Percentiles rank a stretch among this genome's conserved stretches.
phyloP scores from a whole-genome alignment of 2,888 invertebrate genomes.

The Hesperia comma region DNA sequence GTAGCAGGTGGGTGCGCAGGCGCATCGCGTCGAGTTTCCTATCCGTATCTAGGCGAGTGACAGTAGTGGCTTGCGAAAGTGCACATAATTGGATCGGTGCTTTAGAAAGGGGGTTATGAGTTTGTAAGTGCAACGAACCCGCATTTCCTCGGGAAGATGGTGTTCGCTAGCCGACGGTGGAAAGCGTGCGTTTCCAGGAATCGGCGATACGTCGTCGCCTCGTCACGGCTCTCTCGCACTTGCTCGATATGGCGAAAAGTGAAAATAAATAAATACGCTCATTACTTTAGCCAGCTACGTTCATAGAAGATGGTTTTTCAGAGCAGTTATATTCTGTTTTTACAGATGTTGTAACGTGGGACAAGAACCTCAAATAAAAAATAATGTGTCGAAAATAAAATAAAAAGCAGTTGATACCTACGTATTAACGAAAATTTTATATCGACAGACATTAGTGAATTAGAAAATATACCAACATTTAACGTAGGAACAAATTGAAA shows the following conservation, averaged over 20 bases:
- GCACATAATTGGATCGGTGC: slow-evolving; percentile 84
- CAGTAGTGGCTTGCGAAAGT: slow-evolving; percentile 84
- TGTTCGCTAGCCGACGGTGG: slow-evolving; percentile 65
- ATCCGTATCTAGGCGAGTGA: slow-evolving; percentile 83
- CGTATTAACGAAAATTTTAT: too few relatives aligned
- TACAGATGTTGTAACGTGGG: too few relatives aligned
- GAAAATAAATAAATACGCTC: slow-evolving; percentile 58
- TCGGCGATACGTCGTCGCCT: slow-evolving; percentile 54
- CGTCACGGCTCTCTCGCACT: slow-evolving; percentile 60
- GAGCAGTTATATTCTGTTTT: not conserved
- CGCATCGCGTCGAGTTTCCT: slow-evolving; percentile 76
- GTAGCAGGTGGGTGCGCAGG: slow-evolving; percentile 70
- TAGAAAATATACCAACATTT: too few relatives aligned
- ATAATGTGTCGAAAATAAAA: too few relatives aligned
- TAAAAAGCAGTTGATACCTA: too few relatives aligned
- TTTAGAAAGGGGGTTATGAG: slow-evolving; percentile 85
- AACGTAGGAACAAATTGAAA: too few relatives aligned
- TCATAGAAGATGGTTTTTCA: not conserved
- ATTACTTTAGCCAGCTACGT: slow-evolving; percentile 8
- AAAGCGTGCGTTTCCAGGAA: slow-evolving; percentile 80
- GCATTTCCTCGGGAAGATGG: slow-evolving; percentile 81
- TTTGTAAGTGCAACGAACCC: slow-evolving; percentile 83
- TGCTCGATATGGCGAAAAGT: slow-evolving; percentile 70
- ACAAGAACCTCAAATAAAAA: too few relatives aligned
- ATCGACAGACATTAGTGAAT: too few relatives aligned